phyloP scores from a whole-genome alignment of 2,888 invertebrate genomes.

The Tetheella fluctuosa region DNA sequence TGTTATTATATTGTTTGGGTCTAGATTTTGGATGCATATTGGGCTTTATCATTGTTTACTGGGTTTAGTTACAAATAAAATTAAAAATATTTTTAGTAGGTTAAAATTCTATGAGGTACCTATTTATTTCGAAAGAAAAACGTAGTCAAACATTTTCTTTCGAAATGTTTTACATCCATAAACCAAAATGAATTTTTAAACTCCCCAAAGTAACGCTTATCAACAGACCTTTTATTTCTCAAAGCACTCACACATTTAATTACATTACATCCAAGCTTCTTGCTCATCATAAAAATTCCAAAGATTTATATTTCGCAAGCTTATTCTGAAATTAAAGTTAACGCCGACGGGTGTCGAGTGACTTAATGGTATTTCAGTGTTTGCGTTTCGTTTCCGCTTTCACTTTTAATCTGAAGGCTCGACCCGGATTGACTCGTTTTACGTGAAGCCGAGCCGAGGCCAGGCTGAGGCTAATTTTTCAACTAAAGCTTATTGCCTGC shows the following conservation, averaged over 20 bases:
- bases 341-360: conserved; percentile 55
- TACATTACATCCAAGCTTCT: conserved; percentile 10
- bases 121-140: too few relatives aligned
- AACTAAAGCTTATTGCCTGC: conserved; percentile 8
- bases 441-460: conserved; percentile 26
- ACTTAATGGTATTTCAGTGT: conserved; percentile 78
- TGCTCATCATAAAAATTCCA: conserved; percentile 12
- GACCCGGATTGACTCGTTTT: conserved; percentile 42
- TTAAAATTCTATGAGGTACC: too few relatives aligned
- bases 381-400: conserved; percentile 68
- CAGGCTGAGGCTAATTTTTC: conserved; percentile 10
- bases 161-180: not conserved
- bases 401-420: conserved; percentile 60
- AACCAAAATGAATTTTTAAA: not conserved
- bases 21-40: not conserved
- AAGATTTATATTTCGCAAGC: conserved; percentile 29
- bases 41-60: not conserved
- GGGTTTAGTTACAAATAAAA: not conserved
- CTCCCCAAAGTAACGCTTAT: not conserved
- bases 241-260: conserved; percentile 5
- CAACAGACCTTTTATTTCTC: not conserved
- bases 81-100: too few relatives aligned
- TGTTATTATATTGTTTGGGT: conserved; percentile 5
- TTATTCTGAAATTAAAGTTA: conserved; percentile 67
- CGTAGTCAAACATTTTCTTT: not conserved